phyloP scores from a whole-genome alignment of 2,113 vertebrate species.

The Puffinus mauretanicus region DNA sequence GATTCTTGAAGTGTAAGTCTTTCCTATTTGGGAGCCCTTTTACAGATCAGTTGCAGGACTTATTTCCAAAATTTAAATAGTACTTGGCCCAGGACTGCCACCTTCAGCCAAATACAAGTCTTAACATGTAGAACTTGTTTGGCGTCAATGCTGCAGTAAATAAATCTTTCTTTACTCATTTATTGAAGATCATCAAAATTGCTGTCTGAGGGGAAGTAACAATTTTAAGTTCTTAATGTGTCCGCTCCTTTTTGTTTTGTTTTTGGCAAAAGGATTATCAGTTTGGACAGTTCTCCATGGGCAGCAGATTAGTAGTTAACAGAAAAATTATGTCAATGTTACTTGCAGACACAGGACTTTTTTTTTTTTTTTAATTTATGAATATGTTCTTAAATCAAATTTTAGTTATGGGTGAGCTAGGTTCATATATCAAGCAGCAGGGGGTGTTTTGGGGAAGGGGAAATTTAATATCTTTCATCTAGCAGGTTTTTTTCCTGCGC shows the following conservation, averaged over 20 bases:
- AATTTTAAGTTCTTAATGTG: neutral
- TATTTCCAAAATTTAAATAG: neutral
- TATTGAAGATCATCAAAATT: neutral
- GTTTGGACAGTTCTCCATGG: neutral
- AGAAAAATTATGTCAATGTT: neutral
- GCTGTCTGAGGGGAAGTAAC: neutral
- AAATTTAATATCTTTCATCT: conserved; percentile 38
- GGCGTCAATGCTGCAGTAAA: neutral
- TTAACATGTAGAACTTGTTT: neutral
- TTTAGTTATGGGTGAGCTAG: conserved; percentile 15
- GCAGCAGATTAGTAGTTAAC: neutral
- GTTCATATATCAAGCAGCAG: conserved; percentile 50
- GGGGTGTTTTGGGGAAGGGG: neutral
- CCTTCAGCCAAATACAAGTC: conserved; percentile 9
- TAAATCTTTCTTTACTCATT: neutral
- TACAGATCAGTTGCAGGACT: neutral
- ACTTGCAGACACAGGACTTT: neutral
- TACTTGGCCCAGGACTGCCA: conserved; percentile 26
- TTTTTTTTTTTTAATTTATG: neutral
- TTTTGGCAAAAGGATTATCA: neutral
- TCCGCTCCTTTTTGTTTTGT: neutral
- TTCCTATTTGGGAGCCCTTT: neutral
- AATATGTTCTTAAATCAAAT: conserved; percentile 30
- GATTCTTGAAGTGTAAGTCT: neutral
- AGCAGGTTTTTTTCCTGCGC: neutral